Evolutionary conservation across 2,888 invertebrate species (phyloP).

Genomic region (Volucella inanis): DNA sequence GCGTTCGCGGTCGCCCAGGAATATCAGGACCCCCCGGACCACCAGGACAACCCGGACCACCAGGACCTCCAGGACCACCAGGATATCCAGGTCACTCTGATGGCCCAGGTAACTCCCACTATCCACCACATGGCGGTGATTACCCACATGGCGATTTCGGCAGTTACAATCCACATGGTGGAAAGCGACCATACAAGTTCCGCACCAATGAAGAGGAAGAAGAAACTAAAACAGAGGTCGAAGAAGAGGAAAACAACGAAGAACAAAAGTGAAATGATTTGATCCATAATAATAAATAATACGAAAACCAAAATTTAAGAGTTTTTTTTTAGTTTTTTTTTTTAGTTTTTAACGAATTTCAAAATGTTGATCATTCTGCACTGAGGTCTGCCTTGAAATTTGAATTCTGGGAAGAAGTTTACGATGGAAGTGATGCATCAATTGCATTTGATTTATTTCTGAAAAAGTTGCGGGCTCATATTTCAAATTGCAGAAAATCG

Average conservation of each 20-base stretch:
- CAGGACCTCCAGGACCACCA: conserved; percentile 31
- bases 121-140: background rate
- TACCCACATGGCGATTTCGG: conserved; percentile 19
- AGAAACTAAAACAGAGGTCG: background rate
- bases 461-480: too few species aligned
- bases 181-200: conserved; percentile 22
- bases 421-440: too few species aligned
- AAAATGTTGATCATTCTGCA: too few species aligned
- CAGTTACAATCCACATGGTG: conserved; percentile 21
- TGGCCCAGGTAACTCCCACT: background rate
- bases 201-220: conserved; percentile 28
- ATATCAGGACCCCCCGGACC: conserved; percentile 39
- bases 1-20: conserved; percentile 39
- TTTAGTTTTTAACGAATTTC: too few species aligned
- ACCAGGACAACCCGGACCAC: conserved; percentile 36
- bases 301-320: too few species aligned
- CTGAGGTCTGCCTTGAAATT: too few species aligned
- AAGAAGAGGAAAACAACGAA: background rate
- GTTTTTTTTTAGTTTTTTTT: too few species aligned
- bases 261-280: conserved; percentile 2
- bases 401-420: too few species aligned
- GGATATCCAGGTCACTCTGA: background rate
- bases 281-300: background rate
- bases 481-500: too few species aligned
- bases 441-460: too few species aligned